Base-by-base conservation (phyloP, 2,888 invertebrate genomes). In the Leptarthrus brevirostris region DNA sequence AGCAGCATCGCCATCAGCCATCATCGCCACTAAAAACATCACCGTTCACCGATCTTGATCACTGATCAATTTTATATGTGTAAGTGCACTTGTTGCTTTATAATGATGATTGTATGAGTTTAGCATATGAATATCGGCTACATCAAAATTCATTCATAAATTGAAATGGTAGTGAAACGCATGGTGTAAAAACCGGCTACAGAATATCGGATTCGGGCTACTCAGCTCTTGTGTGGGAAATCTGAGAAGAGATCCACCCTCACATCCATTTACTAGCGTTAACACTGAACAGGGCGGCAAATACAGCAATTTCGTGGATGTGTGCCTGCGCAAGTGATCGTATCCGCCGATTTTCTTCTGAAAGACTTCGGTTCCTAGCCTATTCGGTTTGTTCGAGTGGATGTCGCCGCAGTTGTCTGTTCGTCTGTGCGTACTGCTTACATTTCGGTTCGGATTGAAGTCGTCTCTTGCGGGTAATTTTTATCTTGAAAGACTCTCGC, bases 121-220 rank as follows among this genome's bases (percentile, higher is more conserved):
- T n/a, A n/a, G n/a, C n/a, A n/a, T n/a, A n/a, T n/a, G n/a, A n/a
- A n/a, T n/a, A n/a, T n/a, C n/a, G n/a, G n/a, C 10, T 12, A 30
- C 58, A 58, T 58, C 8, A 24, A 58, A 58, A 58, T 58, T 58
- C 58, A 58, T 58, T 58, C 58, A 58, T 58, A 58, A 58, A 58
- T 16, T 34, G 16, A 6, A 16, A 34, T 34, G 58, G 18, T 26
- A 30, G n/a, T n/a, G n/a, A 34, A 58, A 34, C 34, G 16, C 20
- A 34, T n/a, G n/a, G n/a, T n/a, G n/a, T n/a, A n/a, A n/a, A n/a
- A n/a, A 8, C 30, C 30, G 30, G 30, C 8, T 34, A 12, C 34
- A 26, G 54, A 14, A 26, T 30, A n/a, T n/a, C n/a, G 30, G 4
- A 30, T 30, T 30, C 30, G 30, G 30, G 1, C 1, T 30, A 30